Percentiles rank a stretch among this genome's conserved stretches.
phyloP scores from a whole-genome alignment of 1,140 invertebrate species.

The Cherax quadricarinatus region DNA sequence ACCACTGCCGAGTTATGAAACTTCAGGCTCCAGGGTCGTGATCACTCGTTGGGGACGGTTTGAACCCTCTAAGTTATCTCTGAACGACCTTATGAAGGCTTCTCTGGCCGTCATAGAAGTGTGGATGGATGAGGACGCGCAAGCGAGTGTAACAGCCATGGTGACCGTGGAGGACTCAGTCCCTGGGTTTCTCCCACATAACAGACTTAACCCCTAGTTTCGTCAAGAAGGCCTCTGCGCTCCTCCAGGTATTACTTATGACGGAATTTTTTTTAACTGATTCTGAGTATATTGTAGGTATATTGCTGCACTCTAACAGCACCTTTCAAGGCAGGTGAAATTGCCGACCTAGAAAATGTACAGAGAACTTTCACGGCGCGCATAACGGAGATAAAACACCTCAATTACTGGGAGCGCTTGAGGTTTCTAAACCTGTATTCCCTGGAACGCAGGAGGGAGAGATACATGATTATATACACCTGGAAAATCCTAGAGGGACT shows the following conservation, averaged over 20 bases:
- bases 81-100: constrained; percentile 10
- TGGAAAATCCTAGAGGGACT: no score
- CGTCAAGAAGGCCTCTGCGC: not conserved
- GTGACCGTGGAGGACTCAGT: constrained; percentile 17
- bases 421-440: no score
- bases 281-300: not conserved
- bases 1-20: constrained; percentile 52
- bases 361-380: no score
- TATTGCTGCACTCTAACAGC: no score
- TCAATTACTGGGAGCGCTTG: no score
- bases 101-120: constrained; percentile 5
- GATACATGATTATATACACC: no score
- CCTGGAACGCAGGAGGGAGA: no score
- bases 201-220: not conserved
- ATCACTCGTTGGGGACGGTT: constrained; percentile 5
- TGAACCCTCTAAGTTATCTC: not conserved
- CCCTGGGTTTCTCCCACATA: not conserved
- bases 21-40: constrained; percentile 26
- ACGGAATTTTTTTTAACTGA: not conserved
- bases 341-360: no score
- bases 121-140: constrained; percentile 30
- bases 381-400: no score
- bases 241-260: constrained; percentile 2
- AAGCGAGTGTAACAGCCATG: constrained; percentile 5
- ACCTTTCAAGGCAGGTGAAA: no score